Evolutionary conservation across 2,797 vertebrate genomes (phyloP).

Genomic region (Anniella stebbinsi): DNA sequence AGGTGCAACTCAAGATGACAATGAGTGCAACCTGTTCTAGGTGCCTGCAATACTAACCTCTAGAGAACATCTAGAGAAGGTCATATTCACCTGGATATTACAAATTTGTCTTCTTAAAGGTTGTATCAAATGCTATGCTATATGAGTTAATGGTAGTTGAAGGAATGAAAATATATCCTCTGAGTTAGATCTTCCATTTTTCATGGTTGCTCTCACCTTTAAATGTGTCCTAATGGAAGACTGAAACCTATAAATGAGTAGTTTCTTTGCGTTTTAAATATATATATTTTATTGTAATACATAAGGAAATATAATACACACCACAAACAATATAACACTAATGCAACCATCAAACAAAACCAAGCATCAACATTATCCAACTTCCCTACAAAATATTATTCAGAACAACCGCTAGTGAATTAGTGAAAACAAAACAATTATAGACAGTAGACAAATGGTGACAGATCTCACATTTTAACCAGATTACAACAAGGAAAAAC

Average conservation of each 20-base stretch:
- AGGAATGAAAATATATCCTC: slow-evolving; percentile 50
- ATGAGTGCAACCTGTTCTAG: slow-evolving; percentile 46
- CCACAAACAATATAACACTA: too few species aligned
- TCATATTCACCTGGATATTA: slow-evolving; percentile 15
- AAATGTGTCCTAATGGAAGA: slow-evolving; percentile 36
- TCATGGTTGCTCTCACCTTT: slow-evolving; percentile 60
- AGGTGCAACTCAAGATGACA: slow-evolving; percentile 59
- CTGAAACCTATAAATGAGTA: slow-evolving; percentile 29
- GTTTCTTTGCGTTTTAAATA: not conserved
- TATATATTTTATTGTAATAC: too few species aligned
- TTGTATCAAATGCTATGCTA: slow-evolving; percentile 35
- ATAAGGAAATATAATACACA: too few species aligned
- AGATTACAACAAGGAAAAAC: too few species aligned
- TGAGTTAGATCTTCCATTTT: slow-evolving; percentile 37
- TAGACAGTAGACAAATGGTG: too few species aligned
- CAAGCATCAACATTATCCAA: too few species aligned
- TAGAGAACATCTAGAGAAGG: not conserved
- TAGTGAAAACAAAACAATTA: too few species aligned
- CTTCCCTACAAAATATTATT: too few species aligned
- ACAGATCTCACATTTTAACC: too few species aligned
- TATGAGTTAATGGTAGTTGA: slow-evolving; percentile 59
- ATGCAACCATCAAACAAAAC: too few species aligned
- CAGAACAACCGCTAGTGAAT: too few species aligned
- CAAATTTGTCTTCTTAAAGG: slow-evolving; percentile 17
- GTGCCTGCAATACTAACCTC: slow-evolving; percentile 41